Conservation (phyloP, 2,113 vertebrate genomes). For the Neogobius melanostomus region DNA sequence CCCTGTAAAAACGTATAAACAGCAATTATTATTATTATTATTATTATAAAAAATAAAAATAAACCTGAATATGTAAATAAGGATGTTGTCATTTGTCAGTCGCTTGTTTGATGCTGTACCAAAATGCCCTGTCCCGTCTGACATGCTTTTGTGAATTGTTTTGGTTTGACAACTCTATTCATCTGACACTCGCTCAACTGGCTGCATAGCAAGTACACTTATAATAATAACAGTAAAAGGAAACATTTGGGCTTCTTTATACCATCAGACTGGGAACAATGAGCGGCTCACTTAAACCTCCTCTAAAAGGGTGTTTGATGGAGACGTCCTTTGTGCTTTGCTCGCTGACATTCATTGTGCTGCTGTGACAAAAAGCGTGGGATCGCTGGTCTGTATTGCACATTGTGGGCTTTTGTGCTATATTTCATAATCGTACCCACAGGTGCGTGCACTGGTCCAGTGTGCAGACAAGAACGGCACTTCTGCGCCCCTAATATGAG, state of each 20-base stretch:
- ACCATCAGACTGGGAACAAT: constrained; percentile 18
- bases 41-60: neutral
- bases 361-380: constrained; percentile 16
- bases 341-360: constrained; percentile 43
- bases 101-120: constrained; percentile 1
- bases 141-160: constrained; percentile 8
- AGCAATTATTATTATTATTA: neutral
- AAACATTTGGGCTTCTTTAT: constrained; percentile 1
- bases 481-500: constrained; percentile 34
- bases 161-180: constrained; percentile 24
- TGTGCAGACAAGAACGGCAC: constrained; percentile 33
- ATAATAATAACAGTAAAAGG: constrained; percentile 16
- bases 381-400: constrained; percentile 5
- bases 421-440: constrained; percentile 39
- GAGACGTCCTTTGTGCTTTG: constrained; percentile 17
- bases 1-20: no score
- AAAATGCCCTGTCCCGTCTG: neutral
- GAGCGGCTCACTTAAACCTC: constrained; percentile 5
- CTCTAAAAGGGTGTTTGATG: constrained; percentile 10
- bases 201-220: constrained; percentile 15
- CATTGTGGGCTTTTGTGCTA: constrained; percentile 7
- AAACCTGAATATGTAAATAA: neutral
- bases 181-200: neutral
- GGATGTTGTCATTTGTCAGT: neutral
- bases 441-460: constrained; percentile 32